Percentiles rank a stretch among this genome's conserved stretches.
These are phyloP conservation scores for Cryptoblepharus egeriae DNA, from an alignment of 2,797 vertebrate genomes.

Conservation along the genomic window DNA sequence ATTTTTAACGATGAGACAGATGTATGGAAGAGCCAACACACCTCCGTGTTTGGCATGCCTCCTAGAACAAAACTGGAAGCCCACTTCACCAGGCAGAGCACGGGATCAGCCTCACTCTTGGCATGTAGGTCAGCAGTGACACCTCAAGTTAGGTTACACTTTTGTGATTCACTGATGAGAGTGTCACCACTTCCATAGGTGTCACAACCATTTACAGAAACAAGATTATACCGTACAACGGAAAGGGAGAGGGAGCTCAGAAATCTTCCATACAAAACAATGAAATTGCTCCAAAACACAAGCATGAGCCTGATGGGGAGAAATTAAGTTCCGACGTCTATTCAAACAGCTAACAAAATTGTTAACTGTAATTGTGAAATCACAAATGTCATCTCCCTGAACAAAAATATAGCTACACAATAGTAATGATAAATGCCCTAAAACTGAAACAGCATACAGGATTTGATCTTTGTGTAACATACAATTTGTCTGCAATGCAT, in stretches of 20 bases:
- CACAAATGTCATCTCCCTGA: background rate
- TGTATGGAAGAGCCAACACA: background rate
- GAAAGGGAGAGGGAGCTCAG: background rate
- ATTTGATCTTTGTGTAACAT: too few species aligned
- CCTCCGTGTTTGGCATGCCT: background rate
- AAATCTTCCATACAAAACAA: background rate
- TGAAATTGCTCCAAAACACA: background rate
- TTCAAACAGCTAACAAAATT: background rate
- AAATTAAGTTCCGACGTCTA: background rate
- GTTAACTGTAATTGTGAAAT: background rate
- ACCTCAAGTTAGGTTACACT: slow-evolving; percentile 11
- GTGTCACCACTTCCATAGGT: slow-evolving; percentile 43
- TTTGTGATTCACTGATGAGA: slow-evolving; percentile 36
- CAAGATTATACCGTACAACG: too few species aligned
- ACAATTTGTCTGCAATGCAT: too few species aligned
- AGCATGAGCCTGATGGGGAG: background rate
- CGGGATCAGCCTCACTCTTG: slow-evolving; percentile 15
- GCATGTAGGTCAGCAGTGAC: slow-evolving; percentile 37
- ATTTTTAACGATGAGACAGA: background rate
- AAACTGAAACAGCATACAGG: too few species aligned
- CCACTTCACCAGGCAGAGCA: background rate
- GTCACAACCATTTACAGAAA: slow-evolving; percentile 27
- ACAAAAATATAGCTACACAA: background rate
- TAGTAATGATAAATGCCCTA: background rate
- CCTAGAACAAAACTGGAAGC: background rate